Evolutionary conservation across 2,797 vertebrate species (phyloP), one percentile per base, ranked within the genome.

Genomic region (Sandelia bainsii): DNA sequence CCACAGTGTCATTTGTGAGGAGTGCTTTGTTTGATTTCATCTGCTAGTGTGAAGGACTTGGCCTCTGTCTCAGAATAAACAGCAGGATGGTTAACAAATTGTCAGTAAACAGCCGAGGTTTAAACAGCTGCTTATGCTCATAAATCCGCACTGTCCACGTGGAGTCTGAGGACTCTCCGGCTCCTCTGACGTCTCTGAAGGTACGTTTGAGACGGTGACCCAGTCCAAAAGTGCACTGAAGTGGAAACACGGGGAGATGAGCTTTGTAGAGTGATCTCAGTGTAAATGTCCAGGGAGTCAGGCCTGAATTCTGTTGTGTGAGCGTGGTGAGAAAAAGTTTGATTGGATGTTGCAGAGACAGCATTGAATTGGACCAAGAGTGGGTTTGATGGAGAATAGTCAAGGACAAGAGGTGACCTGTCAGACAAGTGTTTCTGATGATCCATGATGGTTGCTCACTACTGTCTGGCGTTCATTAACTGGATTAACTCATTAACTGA

Each of bases 91-190:
- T 91, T 90, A 90, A 93, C 93, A 93, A 90, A 93, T 93, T 89
- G 91, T 86, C 83, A 79, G 87, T 90, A 94, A 94, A 94, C 77
- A 94, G 66, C 77, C 34, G 22, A 82, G 89, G 93, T 95, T 95
- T 95, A 92, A 94, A 94, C 95, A 95, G 94, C 93, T 95, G 95
- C 69, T 86, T 87, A 69, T 86, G 83, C 87, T 89, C 90, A 88
- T 92, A 79, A 87, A 88, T 49, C 61, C 80, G 42, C 62, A 59
- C 17, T 17, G 61, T 72, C 58, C 61, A 42, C 25, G 48, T 72
- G n/a, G 13, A 17, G 62, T 71, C 79, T 60, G 67, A 72, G 62
- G 56, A 50, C 53, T 49, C 37, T 77, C 42, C 39, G 64, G 57
- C 46, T 75, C 50, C 20, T 60, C 44, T 61, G 57, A 64, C 5